A percentile compares a stretch with the other conserved stretches of the same genome.
Evolutionary conservation across 2,888 invertebrate genomes (phyloP).

Genomic region (Odiellus spinosus): DNA sequence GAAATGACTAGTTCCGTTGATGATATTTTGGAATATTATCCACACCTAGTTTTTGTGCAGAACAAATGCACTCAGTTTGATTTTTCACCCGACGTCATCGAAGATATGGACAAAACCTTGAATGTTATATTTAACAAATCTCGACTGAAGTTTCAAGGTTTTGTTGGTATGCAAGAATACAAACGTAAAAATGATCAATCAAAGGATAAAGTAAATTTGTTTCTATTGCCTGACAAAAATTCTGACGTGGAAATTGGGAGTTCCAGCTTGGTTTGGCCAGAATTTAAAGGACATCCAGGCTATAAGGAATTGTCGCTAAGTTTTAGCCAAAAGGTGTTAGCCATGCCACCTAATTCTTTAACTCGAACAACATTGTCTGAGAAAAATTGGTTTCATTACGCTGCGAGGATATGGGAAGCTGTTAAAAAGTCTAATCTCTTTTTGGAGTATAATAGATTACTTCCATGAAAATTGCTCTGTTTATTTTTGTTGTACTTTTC

Average conservation of each 20-base stretch:
- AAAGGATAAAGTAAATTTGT: slow-evolving; percentile 13
- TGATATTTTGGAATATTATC: slow-evolving; percentile 56
- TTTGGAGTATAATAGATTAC: slow-evolving; percentile 62
- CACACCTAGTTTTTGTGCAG: slow-evolving; percentile 65
- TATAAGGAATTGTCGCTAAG: slow-evolving; percentile 47
- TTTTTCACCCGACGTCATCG: slow-evolving; percentile 27
- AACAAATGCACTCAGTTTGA: slow-evolving; percentile 62
- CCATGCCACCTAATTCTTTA: slow-evolving; percentile 49
- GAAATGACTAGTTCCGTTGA: slow-evolving; percentile 35
- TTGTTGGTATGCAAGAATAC: slow-evolving; percentile 20
- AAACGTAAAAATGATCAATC: neutral
- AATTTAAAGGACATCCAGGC: slow-evolving; percentile 29
- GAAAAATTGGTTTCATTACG: slow-evolving; percentile 67
- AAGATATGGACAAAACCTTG: slow-evolving; percentile 25
- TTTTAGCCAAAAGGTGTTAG: slow-evolving; percentile 50
- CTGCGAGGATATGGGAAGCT: slow-evolving; percentile 64
- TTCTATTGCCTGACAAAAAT: slow-evolving; percentile 16
- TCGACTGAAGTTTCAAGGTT: slow-evolving; percentile 25
- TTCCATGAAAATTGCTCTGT: slow-evolving; percentile 37
- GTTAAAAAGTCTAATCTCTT: slow-evolving; percentile 68
- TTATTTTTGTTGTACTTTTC: neutral
- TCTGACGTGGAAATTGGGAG: slow-evolving; percentile 6
- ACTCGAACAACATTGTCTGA: slow-evolving; percentile 58
- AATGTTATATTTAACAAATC: slow-evolving; percentile 25
- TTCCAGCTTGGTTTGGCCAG: too few relatives aligned